Percentiles rank a stretch among this genome's conserved stretches.
Evolutionary conservation across 2,113 vertebrate species (phyloP).

Genomic region (Cettia cetti): DNA sequence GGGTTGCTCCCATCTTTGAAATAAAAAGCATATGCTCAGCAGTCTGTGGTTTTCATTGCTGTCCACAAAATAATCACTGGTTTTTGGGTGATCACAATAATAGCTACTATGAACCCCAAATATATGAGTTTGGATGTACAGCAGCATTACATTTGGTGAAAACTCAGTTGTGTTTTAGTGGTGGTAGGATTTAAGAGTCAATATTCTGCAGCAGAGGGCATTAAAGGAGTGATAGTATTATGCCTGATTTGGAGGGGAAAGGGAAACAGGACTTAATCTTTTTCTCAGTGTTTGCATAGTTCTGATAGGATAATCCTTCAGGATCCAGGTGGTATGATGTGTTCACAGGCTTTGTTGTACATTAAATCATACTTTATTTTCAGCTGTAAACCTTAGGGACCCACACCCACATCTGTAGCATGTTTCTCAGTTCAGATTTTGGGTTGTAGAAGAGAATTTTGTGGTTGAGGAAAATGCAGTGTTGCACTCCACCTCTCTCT

Average conservation of each 20-base stretch:
- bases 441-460: not conserved
- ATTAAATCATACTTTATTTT: not conserved
- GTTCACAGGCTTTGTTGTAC: not conserved
- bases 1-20: not conserved
- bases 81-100: not conserved
- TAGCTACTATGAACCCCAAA: not conserved
- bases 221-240: not conserved
- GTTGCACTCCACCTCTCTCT: not conserved
- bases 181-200: not conserved
- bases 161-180: not conserved
- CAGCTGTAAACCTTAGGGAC: not conserved
- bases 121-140: not conserved
- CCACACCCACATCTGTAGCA: not conserved
- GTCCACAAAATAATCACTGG: not conserved
- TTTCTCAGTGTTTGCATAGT: not conserved
- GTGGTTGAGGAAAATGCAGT: not conserved
- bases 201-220: slow-evolving; percentile 2
- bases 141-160: not conserved
- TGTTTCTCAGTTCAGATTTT: not conserved
- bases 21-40: slow-evolving; percentile 18
- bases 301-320: not conserved
- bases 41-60: slow-evolving; percentile 1
- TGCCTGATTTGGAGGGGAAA: not conserved
- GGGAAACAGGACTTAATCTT: not conserved
- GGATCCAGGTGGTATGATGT: not conserved